Base-by-base conservation (phyloP, 2,113 vertebrate species). In the Leuciscus idus region DNA sequence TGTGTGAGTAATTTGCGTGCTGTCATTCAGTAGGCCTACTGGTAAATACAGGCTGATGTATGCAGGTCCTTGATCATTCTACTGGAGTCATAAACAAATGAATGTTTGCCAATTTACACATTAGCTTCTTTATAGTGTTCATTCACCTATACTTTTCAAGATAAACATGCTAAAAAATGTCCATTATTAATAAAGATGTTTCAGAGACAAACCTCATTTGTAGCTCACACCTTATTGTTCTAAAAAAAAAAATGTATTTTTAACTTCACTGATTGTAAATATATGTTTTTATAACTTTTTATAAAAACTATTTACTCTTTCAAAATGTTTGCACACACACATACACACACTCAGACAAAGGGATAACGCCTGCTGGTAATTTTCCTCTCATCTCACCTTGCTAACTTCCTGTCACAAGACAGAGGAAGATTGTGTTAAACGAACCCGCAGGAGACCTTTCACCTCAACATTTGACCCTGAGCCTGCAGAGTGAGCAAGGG, bases 401-500 rank as follows among this genome's bases (percentile, higher is more conserved):
- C 79, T 84, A 87, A 88, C 89, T 89, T 86, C 89, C 91, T 92
- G 90, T 92, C 93, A 91, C 84, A 88, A 86, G 91, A 90, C 92
- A 85, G 90, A 92, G 93, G 89, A 89, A 90, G 88, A 90, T 78
- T 87, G 86, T 48, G 85, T 77, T 84, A 90, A 89, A 89, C 87
- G 92, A 93, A 90, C 91, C 90, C 30, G 12, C 85, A 91, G 86
- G 89, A 88, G 48, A 84, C 88, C 89, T 87, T 84, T 36, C 85
- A 86, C 83, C 81, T 87, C 76, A 88, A 85, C 46, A 83, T 83
- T 80, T 91, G 91, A 94, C 93, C 92, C 87, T 7, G 59, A 87
- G 79, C 84, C 81, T 93, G 88, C 91, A 93, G 92, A 92, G 91
- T 90, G 91, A 92, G 89, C 85, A 6, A 88, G 89, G 89, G 88